Percentiles rank a stretch among this genome's conserved stretches.
These are phyloP conservation scores for Gymnocypris eckloni DNA, from an alignment of 2,797 vertebrate genomes.

Conservation along the genomic window DNA sequence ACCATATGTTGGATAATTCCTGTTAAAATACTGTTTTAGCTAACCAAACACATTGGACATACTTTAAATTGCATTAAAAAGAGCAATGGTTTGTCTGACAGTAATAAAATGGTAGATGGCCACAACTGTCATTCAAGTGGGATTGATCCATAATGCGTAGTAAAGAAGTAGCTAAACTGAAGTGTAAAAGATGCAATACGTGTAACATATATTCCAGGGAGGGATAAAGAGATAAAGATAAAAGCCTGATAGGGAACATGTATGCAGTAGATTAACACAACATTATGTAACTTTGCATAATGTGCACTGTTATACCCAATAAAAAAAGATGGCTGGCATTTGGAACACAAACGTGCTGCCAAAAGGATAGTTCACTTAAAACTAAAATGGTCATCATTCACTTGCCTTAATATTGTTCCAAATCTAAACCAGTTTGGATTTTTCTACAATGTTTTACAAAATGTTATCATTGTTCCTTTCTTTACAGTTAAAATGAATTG, in stretches of 20 bases:
- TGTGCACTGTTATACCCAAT: conserved; percentile 56
- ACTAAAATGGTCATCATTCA: background rate
- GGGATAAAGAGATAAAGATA: conserved; percentile 1
- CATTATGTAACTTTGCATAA: conserved; percentile 62
- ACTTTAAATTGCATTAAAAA: background rate
- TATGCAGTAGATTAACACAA: conserved; percentile 51
- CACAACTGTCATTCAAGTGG: background rate
- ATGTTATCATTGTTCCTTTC: background rate
- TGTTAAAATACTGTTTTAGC: background rate
- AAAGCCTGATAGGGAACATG: conserved; percentile 11
- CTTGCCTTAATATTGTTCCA: background rate
- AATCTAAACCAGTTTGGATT: background rate
- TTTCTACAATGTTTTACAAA: background rate
- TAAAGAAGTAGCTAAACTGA: background rate
- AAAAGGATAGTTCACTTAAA: background rate
- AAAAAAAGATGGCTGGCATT: conserved; percentile 48
- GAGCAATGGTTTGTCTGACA: background rate
- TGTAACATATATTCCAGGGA: background rate
- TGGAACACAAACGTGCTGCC: background rate
- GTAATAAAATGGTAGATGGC: background rate
- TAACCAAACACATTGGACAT: background rate
- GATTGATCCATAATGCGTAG: background rate
- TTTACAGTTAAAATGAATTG: background rate
- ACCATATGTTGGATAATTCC: background rate
- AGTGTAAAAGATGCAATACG: background rate